A percentile compares a stretch with the other conserved stretches of the same genome.
Conservation (phyloP, 2,888 invertebrate species). For the Keiferia lycopersicella region DNA sequence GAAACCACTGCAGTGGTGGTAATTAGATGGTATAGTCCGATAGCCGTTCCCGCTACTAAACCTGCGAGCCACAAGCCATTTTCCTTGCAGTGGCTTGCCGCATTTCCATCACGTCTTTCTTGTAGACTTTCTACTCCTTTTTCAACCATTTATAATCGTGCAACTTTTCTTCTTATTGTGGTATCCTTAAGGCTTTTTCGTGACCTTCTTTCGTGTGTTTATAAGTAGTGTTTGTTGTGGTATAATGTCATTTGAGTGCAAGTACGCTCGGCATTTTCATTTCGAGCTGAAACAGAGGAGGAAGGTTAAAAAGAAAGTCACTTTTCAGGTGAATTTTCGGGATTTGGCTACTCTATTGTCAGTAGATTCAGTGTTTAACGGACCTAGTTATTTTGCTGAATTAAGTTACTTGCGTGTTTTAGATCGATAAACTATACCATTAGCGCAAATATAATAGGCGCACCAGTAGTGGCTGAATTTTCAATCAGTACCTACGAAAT, state of each 20-base stretch:
- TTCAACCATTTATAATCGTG: neutral
- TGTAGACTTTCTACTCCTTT: neutral
- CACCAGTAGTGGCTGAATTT: neutral
- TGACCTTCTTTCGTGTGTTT: conserved; percentile 26
- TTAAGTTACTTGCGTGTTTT: no score
- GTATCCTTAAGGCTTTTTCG: conserved; percentile 40
- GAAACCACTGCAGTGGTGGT: conserved; percentile 50
- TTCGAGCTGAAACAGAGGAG: conserved; percentile 67
- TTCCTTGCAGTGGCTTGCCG: conserved; percentile 55
- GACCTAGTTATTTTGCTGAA: no score
- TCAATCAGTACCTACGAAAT: neutral
- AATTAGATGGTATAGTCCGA: conserved; percentile 72
- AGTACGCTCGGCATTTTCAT: conserved; percentile 57
- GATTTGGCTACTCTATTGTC: neutral
- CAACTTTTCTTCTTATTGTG: conserved; percentile 42
- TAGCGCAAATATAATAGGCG: no score
- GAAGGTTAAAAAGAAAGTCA: conserved; percentile 66
- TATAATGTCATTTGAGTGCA: conserved; percentile 66
- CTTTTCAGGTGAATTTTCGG: conserved; percentile 59
- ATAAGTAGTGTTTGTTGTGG: conserved; percentile 31
- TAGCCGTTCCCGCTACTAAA: conserved; percentile 52
- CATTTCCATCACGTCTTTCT: conserved; percentile 46
- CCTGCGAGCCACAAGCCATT: conserved; percentile 29
- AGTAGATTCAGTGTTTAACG: no score
- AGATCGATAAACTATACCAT: no score